Conservation (phyloP, 2,113 vertebrate species). For the Oxyura jamaicensis region DNA sequence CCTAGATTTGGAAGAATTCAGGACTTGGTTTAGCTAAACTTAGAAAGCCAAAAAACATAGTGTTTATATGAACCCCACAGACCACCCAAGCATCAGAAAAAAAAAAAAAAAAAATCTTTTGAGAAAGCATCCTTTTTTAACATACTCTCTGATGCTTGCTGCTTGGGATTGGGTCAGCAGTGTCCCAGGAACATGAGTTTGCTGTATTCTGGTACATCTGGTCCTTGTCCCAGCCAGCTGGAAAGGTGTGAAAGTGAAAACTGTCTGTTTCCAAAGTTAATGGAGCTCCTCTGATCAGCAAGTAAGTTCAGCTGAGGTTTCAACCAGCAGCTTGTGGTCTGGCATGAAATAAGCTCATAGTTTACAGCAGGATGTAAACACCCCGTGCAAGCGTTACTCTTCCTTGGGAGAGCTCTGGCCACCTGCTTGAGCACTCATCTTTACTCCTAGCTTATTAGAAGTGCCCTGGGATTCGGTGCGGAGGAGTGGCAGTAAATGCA, state of each 20-base stretch:
- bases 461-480: not conserved
- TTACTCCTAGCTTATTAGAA: not conserved
- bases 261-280: slow-evolving; percentile 3
- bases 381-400: rapidly evolving
- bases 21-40: not conserved
- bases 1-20: not conserved
- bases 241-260: slow-evolving; percentile 43
- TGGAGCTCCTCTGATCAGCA: not conserved
- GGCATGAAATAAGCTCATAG: not conserved
- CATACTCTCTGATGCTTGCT: not conserved
- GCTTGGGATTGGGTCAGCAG: not conserved
- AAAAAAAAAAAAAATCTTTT: not conserved
- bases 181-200: not conserved
- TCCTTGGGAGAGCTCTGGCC: not conserved
- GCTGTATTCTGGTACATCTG: not conserved
- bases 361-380: not conserved
- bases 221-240: not conserved
- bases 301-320: slow-evolving; percentile 37
- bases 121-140: not conserved
- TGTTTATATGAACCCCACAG: not conserved
- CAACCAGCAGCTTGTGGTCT: not conserved
- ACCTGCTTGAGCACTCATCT: not conserved
- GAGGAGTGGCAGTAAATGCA: not conserved
- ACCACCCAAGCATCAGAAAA: not conserved
- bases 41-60: not conserved